A percentile compares a stretch with the other conserved stretches of the same genome.
Conservation (phyloP, 2,113 vertebrate genomes). For the Cyprinodon variegatus region DNA sequence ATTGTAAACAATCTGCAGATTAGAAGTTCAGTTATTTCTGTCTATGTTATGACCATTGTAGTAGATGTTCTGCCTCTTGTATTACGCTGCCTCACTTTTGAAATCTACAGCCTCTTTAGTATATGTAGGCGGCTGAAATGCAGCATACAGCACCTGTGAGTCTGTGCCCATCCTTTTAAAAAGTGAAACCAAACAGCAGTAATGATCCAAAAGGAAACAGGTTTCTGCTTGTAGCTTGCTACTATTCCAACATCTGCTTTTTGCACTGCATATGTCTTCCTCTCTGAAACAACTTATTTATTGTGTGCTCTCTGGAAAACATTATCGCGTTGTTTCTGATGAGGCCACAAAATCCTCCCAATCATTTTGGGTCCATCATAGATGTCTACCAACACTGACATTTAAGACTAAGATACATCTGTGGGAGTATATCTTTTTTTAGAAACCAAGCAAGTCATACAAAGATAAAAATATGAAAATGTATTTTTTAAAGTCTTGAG, state of each 20-base stretch:
- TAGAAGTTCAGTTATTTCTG: not conserved
- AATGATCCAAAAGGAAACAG: constrained; percentile 38
- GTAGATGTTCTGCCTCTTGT: not conserved
- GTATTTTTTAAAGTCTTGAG: not conserved
- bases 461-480: not conserved
- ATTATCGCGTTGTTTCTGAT: not conserved
- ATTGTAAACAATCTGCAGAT: not conserved
- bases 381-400: not conserved
- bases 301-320: not conserved
- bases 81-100: not conserved
- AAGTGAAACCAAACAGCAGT: constrained; percentile 20
- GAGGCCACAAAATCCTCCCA: not conserved
- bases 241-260: constrained; percentile 2
- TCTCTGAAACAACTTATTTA: constrained; percentile 10
- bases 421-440: constrained; percentile 37
- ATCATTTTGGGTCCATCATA: not conserved
- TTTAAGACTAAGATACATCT: constrained; percentile 11
- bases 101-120: constrained; percentile 37
- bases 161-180: constrained; percentile 23
- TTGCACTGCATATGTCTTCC: not conserved
- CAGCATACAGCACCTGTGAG: constrained; percentile 44
- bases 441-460: constrained; percentile 22
- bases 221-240: not conserved
- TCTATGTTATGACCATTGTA: not conserved
- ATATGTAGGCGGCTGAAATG: constrained; percentile 43